phyloP scores from a whole-genome alignment of 2,888 invertebrate species.

The Lymantria monacha region DNA sequence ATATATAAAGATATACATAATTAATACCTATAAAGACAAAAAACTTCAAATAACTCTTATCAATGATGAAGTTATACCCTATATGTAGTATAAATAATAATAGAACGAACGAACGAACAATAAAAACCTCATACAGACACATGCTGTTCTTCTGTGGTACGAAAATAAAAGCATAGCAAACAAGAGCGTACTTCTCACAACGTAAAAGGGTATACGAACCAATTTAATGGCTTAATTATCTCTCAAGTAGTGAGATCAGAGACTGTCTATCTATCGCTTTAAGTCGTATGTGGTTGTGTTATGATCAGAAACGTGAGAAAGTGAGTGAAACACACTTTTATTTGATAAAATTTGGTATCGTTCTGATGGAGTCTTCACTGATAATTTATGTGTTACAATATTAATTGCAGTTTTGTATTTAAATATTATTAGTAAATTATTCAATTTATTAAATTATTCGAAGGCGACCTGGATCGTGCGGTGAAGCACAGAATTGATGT shows the following conservation, averaged over 20 bases:
- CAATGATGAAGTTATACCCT: too few species aligned
- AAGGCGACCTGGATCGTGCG: too few species aligned
- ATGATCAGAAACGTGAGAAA: slow-evolving; percentile 44
- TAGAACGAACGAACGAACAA: too few species aligned
- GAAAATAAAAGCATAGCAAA: slow-evolving; percentile 57
- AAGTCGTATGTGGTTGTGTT: slow-evolving; percentile 33
- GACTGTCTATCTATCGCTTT: slow-evolving; percentile 50
- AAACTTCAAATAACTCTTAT: too few species aligned
- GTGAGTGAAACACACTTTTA: slow-evolving; percentile 19
- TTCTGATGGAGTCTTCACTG: not conserved
- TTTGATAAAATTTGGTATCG: slow-evolving; percentile 7
- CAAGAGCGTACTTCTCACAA: slow-evolving; percentile 55
- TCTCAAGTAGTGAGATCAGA: slow-evolving; percentile 66
- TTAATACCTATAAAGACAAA: too few species aligned
- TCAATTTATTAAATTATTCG: too few species aligned
- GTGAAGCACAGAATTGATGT: too few species aligned
- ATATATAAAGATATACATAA: too few species aligned
- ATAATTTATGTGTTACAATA: not conserved
- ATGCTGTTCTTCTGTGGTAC: slow-evolving; percentile 50
- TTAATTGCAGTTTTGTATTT: too few species aligned
- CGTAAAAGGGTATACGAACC: slow-evolving; percentile 62
- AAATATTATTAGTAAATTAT: too few species aligned
- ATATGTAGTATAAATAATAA: too few species aligned
- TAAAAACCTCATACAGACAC: slow-evolving; percentile 48
- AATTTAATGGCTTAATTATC: slow-evolving; percentile 78